Evolutionary conservation across 2,888 invertebrate species (phyloP), one percentile per base, ranked within the genome.

Genomic region (Andrena dorsata): DNA sequence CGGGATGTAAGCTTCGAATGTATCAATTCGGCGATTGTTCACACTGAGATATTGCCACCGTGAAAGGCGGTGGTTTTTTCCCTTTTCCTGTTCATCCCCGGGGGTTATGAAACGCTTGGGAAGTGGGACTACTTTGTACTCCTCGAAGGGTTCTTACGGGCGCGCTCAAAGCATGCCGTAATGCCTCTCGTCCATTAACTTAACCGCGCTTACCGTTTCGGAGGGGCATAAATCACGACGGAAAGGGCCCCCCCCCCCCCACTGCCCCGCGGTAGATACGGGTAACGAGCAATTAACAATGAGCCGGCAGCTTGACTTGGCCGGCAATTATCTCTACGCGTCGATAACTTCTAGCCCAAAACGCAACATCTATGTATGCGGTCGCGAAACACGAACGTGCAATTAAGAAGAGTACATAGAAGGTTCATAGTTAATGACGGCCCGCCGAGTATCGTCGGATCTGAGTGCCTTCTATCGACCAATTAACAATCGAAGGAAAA

Each of bases 211-310:
- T 66, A 32, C 35, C 73, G 73, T 56, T 28, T 65, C 70, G 74
- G 41, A 26, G 65, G 32, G 41, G 61, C 80, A 83, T 83, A 78
- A 86, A 86, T 86, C 83, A 85, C 63, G 32, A 32, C 16, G 47
- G 23, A 72, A 71, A 76, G 76, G 74, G 66, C 76, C 53, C 49
- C 41, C 16, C 41, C 16, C 76, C 53, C 49, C 41, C 16, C 41
- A 16, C 41, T 16, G 41, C 41, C 41, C 49, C 61, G 56, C 5
- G 47, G 30, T 26, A 65, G 73, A 75, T 71, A 69, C 76, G 69
- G 68, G 79, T 85, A 86, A 85, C 84, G 77, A 85, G 64, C 85
- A 76, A 74, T 82, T 85, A 85, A 76, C 85, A 82, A 80, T 75
- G 79, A 82, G 58, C 66, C 66, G 61, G 30, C 30, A 41, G 65